Percentiles rank a stretch among this genome's conserved stretches.
phyloP scores from a whole-genome alignment of 1,140 invertebrate species.

The Neotoxoptera formosana region DNA sequence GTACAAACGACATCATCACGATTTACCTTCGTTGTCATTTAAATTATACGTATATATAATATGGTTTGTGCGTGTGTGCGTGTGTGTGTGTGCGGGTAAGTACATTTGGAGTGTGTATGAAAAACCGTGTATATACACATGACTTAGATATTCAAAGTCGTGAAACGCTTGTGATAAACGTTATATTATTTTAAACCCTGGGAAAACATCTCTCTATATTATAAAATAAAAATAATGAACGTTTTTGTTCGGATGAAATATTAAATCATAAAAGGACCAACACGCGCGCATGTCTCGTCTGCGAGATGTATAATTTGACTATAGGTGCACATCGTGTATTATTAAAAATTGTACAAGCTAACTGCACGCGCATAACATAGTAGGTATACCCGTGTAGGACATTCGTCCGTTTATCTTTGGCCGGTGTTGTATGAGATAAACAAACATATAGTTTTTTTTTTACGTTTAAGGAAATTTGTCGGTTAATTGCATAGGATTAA shows the following conservation, averaged over 20 bases:
- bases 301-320: neutral
- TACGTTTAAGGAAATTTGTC: neutral
- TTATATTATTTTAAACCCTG: slow-evolving; percentile 9
- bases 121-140: neutral
- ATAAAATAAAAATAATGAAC: slow-evolving; percentile 22
- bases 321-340: neutral
- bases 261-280: neutral
- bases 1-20: slow-evolving; percentile 12
- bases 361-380: neutral
- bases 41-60: slow-evolving; percentile 4
- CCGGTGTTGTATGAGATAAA: neutral
- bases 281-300: neutral
- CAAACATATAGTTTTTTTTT: neutral
- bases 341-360: neutral
- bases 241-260: slow-evolving; percentile 6
- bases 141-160: neutral
- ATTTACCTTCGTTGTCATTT: slow-evolving; percentile 12
- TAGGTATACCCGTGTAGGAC: neutral
- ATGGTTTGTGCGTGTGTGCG: neutral
- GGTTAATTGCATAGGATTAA: neutral
- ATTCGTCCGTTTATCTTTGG: neutral
- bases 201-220: slow-evolving; percentile 8
- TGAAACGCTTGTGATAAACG: slow-evolving; percentile 11
- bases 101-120: neutral
- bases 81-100: neutral